Evolutionary conservation across 2,797 vertebrate species (phyloP), one percentile per base, ranked within the genome.

Genomic region (Brachyalestes nurse): DNA sequence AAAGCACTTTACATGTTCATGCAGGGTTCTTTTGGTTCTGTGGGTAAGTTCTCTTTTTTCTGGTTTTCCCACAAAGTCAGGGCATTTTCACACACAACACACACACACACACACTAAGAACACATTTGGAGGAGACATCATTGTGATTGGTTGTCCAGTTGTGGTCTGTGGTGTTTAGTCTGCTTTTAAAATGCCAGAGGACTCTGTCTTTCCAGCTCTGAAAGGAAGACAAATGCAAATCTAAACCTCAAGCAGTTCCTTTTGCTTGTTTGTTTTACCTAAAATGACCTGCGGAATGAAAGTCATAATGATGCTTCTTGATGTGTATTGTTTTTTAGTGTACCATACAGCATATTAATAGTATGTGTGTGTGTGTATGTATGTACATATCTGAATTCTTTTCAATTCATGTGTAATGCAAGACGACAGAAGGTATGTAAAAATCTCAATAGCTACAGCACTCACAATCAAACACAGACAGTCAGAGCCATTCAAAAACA

Each of bases 141-240:
- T 70, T 67, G 65, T 34, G 73, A 72, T 76, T 61, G 61, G 60
- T 61, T 49, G 65, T 82, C 80, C 80, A 80, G 77, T 76, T 82
- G 75, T 28, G 83, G 81, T 69, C 73, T 47, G 61, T 58, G 71
- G 61, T n/a, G 58, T 25, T 57, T 57, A 51, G 70, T 34, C 42
- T 14, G 81, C 53, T n/a, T 78, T 55, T 58, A 79, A 72, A 82
- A 25, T 40, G 25, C 57, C 65, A 42, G 42, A 47, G 25, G 55
- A 58, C 47, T 67, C 13, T 1, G 40, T 14, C 38, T 70, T 34
- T 17, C 65, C 75, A 19, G 9, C 2, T 77, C 47, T 67, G 0
- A 58, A 40, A 21, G 61, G 60, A 49, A 62, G 64, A 51, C 16
- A 34, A 61, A 77, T 47, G 64, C 19, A 75, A 83, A 80, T 53